phyloP scores from a whole-genome alignment of 2,797 vertebrate species.

The Tokudaia muenninki region DNA sequence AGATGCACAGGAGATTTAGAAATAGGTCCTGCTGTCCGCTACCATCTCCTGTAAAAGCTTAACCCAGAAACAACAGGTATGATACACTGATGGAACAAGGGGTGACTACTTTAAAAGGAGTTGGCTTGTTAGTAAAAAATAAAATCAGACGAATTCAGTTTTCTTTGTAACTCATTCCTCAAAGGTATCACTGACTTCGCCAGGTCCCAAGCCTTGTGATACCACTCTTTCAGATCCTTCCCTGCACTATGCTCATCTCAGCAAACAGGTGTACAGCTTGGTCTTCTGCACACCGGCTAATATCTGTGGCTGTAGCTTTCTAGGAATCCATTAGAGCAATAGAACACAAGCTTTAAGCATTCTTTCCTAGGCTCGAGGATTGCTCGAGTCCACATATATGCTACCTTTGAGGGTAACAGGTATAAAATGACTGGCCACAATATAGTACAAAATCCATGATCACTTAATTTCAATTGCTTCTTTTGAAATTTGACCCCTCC shows the following conservation, averaged over 20 bases:
- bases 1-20: not conserved
- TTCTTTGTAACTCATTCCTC: not conserved
- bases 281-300: not conserved
- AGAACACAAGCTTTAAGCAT: not conserved
- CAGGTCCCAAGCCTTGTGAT: not conserved
- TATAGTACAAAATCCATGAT: not conserved
- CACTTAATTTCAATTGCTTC: not conserved
- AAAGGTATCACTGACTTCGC: not conserved
- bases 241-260: not conserved
- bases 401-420: slow-evolving; percentile 3
- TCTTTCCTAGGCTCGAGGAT: not conserved
- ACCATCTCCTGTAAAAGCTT: not conserved
- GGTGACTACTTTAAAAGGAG: not conserved
- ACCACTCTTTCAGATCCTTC: not conserved
- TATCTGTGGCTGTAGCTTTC: not conserved
- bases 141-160: not conserved
- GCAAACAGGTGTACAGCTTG: not conserved
- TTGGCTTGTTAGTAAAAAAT: not conserved
- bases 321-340: not conserved
- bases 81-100: not conserved
- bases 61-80: not conserved
- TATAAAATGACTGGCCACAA: not conserved
- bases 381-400: not conserved
- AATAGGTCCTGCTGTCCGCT: slow-evolving; percentile 23
- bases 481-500: not conserved